Conservation (phyloP, 2,113 vertebrate species). For the Osmerus mordax region DNA sequence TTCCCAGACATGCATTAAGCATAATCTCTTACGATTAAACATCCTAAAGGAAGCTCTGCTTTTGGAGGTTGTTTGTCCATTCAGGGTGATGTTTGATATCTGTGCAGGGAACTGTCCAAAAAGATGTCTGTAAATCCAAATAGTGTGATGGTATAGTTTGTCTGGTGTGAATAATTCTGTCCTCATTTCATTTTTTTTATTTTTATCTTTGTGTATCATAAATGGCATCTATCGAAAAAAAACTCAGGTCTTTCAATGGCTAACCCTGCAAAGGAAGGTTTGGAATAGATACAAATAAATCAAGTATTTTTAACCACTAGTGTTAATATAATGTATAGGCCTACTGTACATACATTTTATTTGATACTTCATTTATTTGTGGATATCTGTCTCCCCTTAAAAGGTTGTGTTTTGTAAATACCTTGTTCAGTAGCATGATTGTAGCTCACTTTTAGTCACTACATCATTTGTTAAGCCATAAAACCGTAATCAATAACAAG, state of each 20-base stretch:
- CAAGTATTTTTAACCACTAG: constrained; percentile 5
- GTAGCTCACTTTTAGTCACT: background rate
- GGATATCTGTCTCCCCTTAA: background rate
- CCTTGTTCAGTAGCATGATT: background rate
- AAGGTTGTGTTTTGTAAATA: background rate
- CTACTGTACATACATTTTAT: constrained; percentile 2
- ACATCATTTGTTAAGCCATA: too few relatives aligned
- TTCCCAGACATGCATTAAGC: too few relatives aligned
- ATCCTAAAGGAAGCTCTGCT: too few relatives aligned
- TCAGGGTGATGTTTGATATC: too few relatives aligned
- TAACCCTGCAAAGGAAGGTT: constrained; percentile 11
- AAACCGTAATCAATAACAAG: too few relatives aligned
- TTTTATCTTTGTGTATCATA: background rate
- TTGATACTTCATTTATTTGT: constrained; percentile 13
- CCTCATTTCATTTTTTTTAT: background rate
- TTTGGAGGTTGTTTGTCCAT: too few relatives aligned
- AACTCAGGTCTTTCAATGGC: background rate
- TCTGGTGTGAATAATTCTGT: background rate
- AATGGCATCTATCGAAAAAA: too few relatives aligned
- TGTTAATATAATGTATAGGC: background rate
- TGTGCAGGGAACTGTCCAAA: too few relatives aligned
- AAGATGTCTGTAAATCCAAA: too few relatives aligned
- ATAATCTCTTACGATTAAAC: too few relatives aligned
- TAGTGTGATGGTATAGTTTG: too few relatives aligned
- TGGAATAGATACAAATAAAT: constrained; percentile 11